Conservation (phyloP, 2,797 vertebrate genomes). For the Heteromormyrus szaboi region DNA sequence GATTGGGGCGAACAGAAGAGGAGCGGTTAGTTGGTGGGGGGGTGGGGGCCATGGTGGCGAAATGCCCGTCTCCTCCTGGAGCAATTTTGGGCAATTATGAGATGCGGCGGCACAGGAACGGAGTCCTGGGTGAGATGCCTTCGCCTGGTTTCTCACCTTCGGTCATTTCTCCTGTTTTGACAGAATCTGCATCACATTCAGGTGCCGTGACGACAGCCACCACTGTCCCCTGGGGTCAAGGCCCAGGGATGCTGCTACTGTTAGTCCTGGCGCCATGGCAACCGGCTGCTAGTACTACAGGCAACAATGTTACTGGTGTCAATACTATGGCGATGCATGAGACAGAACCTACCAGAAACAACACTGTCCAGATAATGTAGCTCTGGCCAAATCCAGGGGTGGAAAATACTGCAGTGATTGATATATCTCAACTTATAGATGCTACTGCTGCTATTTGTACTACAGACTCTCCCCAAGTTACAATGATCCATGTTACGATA, state of each 20-base stretch:
- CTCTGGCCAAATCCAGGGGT: background rate
- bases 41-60: background rate
- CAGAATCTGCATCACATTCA: background rate
- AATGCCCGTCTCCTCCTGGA: background rate
- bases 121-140: background rate
- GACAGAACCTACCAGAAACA: background rate
- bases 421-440: background rate
- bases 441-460: background rate
- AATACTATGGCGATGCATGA: background rate
- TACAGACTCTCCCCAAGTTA: background rate
- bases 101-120: background rate
- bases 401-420: background rate
- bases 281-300: background rate
- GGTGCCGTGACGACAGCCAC: background rate
- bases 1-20: background rate
- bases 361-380: background rate
- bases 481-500: background rate
- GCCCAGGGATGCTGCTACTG: background rate
- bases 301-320: background rate
- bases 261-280: background rate
- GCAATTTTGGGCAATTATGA: constrained; percentile 1
- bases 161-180: background rate
- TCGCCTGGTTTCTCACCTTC: background rate
- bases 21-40: background rate
- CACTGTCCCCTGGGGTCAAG: background rate